These are phyloP conservation scores for Sisyra terminalis DNA, from an alignment of 2,888 invertebrate genomes.

Conservation along the genomic window DNA sequence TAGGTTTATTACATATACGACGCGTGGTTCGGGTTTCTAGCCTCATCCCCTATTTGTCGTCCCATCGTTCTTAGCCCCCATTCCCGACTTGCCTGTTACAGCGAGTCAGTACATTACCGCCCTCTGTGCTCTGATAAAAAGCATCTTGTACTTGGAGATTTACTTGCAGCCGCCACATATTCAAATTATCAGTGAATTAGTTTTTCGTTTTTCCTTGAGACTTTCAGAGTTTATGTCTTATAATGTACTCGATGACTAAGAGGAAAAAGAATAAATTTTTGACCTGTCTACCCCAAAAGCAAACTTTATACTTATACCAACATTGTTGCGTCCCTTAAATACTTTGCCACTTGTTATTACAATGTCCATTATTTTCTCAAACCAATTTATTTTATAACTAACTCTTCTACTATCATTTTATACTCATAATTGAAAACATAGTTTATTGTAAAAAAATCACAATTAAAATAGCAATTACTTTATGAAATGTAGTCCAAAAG, in stretches of 20 bases:
- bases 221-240: neutral
- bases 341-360: no score
- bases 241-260: neutral
- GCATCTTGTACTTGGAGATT: slow-evolving; percentile 31
- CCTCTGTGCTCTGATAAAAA: slow-evolving; percentile 25
- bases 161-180: slow-evolving; percentile 29
- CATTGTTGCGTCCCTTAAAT: no score
- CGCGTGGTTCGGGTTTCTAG: slow-evolving; percentile 1
- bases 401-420: no score
- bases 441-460: no score
- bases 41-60: slow-evolving; percentile 2
- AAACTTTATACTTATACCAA: neutral
- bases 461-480: no score
- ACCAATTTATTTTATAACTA: no score
- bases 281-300: neutral
- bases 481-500: no score
- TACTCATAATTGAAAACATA: no score
- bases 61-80: slow-evolving; percentile 16
- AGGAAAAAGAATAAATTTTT: neutral
- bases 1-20: slow-evolving; percentile 1
- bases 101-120: no score
- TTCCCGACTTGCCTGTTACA: slow-evolving; percentile 16
- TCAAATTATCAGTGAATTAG: slow-evolving; percentile 35
- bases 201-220: slow-evolving; percentile 23
- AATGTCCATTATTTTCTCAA: no score